A percentile compares a stretch with the other conserved stretches of the same genome.
Evolutionary conservation across 92 coral and sea anemone genomes (phyloP).

Genomic region (Chrysogorgia sp.): DNA sequence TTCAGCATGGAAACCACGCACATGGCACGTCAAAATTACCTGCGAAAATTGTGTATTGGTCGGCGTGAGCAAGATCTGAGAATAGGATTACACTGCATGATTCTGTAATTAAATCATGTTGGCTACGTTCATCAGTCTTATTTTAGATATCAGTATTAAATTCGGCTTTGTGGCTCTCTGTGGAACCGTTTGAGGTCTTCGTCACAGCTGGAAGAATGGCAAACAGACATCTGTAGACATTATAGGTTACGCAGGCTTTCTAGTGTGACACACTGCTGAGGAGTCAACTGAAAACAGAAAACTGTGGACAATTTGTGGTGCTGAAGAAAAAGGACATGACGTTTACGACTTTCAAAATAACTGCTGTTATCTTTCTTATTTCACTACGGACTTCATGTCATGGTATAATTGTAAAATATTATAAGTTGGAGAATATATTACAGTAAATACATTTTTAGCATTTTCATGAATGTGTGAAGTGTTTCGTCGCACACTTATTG

Average conservation of each 20-base stretch:
- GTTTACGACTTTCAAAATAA: not conserved
- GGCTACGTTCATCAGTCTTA: conserved; percentile 12
- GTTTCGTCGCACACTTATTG: not conserved
- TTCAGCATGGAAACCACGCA: too few relatives aligned
- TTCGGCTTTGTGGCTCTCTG: conserved; percentile 25
- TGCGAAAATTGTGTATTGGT: not conserved
- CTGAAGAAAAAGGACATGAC: not conserved
- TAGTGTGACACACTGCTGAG: not conserved
- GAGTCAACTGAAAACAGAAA: not conserved
- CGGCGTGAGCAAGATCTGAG: not conserved
- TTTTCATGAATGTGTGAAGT: not conserved
- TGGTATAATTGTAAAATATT: not conserved
- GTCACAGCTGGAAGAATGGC: conserved; percentile 30
- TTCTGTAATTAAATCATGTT: not conserved
- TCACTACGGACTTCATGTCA: not conserved
- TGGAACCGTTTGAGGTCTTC: conserved; percentile 27
- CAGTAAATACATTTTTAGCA: too few relatives aligned
- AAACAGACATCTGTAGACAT: conserved; percentile 13
- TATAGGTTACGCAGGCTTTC: not conserved
- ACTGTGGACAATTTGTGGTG: not conserved
- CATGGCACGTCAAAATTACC: too few relatives aligned
- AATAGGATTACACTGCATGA: not conserved
- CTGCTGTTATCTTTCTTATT: not conserved
- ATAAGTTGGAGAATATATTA: too few relatives aligned
- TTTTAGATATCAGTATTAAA: not conserved